phyloP scores from a whole-genome alignment of 35 echinoderm and acorn worm species.

The Acanthaster planci region DNA sequence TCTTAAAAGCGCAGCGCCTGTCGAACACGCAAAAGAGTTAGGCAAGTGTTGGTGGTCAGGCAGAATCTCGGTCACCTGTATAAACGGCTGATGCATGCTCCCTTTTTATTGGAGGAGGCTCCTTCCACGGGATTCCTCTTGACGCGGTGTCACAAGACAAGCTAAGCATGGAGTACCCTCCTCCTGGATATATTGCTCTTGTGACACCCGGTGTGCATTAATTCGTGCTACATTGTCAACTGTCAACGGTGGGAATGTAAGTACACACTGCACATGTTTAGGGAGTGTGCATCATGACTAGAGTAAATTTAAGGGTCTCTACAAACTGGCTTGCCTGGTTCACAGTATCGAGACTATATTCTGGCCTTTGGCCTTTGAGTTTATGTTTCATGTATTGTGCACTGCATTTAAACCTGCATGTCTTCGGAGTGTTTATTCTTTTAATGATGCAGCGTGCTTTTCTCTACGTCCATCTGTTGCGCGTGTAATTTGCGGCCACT shows the following conservation, averaged over 20 bases:
- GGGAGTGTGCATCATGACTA: slow-evolving; percentile 54
- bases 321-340: no score
- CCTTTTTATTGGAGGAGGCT: slow-evolving; percentile 32
- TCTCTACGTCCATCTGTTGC: no score
- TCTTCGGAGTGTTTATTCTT: not conserved
- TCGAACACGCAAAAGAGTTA: no score
- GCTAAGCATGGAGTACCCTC: not conserved
- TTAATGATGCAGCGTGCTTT: not conserved
- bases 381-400: not conserved
- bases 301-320: no score
- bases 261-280: slow-evolving; percentile 27
- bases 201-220: slow-evolving; percentile 21
- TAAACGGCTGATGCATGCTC: slow-evolving; percentile 22
- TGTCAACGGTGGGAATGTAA: slow-evolving; percentile 30
- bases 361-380: no score
- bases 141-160: slow-evolving; percentile 27
- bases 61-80: slow-evolving; percentile 1
- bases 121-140: slow-evolving; percentile 12
- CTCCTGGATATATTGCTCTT: slow-evolving; percentile 26
- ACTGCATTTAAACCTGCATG: no score
- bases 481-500: no score
- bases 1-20: no score
- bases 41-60: not conserved
- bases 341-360: no score
- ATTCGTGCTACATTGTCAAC: slow-evolving; percentile 18